Conservation (phyloP, 2,113 vertebrate species). For the human region GRCh38 chr3:177132501-177133000, state of each 20-base stretch:
- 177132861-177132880: not conserved
- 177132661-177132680: not conserved
- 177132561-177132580: not conserved
- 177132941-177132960: not conserved
- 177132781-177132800: not conserved
- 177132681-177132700: not conserved
- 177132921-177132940: not conserved
- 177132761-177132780: not conserved
- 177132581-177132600: not conserved
- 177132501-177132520: not conserved
- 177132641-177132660: not conserved
- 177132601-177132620: not conserved
- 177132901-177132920: not conserved
- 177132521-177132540: not conserved
- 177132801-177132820: not conserved
- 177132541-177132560: not conserved
- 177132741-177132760: not conserved
- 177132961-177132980: not conserved
- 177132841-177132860: not conserved
- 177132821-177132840: not conserved
- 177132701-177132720: not conserved
- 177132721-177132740: not conserved
- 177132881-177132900: not conserved
- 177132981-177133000: constrained; percentile 8
- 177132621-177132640: not conserved